These are phyloP conservation scores for Ceratosolen solmsi DNA, from an alignment of 1,140 invertebrate species.

Conservation along the genomic window DNA sequence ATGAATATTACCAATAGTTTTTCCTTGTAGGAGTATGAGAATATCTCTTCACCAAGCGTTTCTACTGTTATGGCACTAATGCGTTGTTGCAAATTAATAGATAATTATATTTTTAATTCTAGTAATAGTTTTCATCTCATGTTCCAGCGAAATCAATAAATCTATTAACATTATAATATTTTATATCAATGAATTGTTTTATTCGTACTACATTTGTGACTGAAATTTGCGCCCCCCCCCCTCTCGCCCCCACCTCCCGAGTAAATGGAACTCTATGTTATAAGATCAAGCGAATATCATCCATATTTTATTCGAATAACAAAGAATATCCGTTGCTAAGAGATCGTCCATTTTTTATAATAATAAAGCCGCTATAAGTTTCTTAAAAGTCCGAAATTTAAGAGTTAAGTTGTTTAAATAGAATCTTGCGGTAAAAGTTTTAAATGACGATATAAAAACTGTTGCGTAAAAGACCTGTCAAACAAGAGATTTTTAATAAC, in stretches of 20 bases:
- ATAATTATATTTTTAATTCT: background rate
- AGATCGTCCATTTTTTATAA: background rate
- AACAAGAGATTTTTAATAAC: conserved; percentile 14
- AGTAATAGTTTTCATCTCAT: background rate
- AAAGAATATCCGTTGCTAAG: background rate
- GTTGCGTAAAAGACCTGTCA: background rate
- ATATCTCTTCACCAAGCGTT: background rate
- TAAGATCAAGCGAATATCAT: background rate
- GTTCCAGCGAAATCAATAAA: background rate
- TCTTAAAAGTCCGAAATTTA: background rate
- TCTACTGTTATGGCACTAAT: background rate
- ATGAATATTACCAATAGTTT: background rate
- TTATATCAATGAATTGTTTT: background rate
- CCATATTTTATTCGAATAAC: background rate
- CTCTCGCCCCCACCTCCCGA: too few relatives aligned
- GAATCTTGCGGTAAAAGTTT: background rate
- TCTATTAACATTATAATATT: background rate
- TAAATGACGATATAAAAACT: conserved; percentile 1
- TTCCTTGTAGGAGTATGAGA: background rate
- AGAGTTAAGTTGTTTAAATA: conserved; percentile 5
- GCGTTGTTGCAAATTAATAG: background rate
- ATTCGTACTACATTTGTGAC: background rate
- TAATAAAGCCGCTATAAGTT: background rate
- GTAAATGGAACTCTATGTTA: too few relatives aligned
- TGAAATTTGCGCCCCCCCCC: too few relatives aligned